phyloP scores from a whole-genome alignment of 2,888 invertebrate genomes.

The Eupithecia insigniata region DNA sequence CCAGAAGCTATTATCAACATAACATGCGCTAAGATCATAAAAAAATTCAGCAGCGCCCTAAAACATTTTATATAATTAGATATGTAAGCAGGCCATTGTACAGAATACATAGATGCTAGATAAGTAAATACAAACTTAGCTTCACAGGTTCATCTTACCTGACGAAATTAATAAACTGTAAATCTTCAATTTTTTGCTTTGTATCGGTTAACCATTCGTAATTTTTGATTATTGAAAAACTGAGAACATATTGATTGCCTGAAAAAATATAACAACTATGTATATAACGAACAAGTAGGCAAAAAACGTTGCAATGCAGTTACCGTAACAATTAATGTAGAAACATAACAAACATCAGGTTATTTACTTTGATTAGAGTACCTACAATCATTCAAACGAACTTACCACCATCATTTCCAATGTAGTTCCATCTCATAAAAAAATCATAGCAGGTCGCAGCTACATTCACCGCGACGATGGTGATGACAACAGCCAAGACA shows the following conservation, averaged over 20 bases:
- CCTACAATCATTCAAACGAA: not conserved
- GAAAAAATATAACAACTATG: not conserved
- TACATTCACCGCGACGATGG: slow-evolving; percentile 13
- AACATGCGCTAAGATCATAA: slow-evolving; percentile 18
- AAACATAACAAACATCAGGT: not conserved
- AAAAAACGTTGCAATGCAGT: not conserved
- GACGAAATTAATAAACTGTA: slow-evolving; percentile 17
- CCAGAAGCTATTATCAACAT: slow-evolving; percentile 5
- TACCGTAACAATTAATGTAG: not conserved
- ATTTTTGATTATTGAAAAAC: slow-evolving; percentile 25
- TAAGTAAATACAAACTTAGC: not conserved
- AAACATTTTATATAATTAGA: not conserved
- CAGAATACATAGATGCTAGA: not conserved
- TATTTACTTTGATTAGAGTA: not conserved
- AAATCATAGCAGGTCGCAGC: slow-evolving; percentile 18
- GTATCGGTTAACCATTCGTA: slow-evolving; percentile 18
- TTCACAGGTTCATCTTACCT: slow-evolving; percentile 8
- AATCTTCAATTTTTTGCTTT: not conserved
- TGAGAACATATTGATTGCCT: slow-evolving; percentile 27
- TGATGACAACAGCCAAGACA: slow-evolving; percentile 6
- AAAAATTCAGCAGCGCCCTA: slow-evolving; percentile 14
- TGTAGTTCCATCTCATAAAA: not conserved
- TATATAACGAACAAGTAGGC: too few species aligned
- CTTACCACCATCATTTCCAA: not conserved
- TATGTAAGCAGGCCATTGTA: not conserved